Percentiles rank a stretch among this genome's conserved stretches.
phyloP scores from a whole-genome alignment of 2,113 vertebrate species.

The Mirounga angustirostris region DNA sequence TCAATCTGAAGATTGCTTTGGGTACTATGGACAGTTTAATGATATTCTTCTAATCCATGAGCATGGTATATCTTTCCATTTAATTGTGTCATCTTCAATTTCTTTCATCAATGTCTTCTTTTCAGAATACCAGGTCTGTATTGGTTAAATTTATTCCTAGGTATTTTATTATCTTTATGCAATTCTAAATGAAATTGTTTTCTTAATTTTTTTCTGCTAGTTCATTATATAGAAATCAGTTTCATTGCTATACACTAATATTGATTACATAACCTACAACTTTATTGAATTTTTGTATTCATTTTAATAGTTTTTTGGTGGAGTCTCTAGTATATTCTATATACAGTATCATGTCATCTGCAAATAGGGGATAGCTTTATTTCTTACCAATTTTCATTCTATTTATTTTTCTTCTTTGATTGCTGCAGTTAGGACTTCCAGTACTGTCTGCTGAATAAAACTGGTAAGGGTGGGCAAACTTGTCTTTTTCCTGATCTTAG shows the following conservation, averaged over 20 bases:
- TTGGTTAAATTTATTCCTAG: neutral
- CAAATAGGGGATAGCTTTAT: neutral
- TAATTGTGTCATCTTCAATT: neutral
- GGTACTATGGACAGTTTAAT: neutral
- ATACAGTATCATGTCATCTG: neutral
- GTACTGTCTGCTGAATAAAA: neutral
- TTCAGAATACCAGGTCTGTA: neutral
- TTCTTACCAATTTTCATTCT: neutral
- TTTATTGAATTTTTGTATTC: neutral
- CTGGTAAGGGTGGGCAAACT: neutral
- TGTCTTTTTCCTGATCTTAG: neutral
- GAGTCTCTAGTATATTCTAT: neutral
- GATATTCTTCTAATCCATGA: neutral
- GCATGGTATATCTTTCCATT: neutral
- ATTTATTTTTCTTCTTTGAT: neutral
- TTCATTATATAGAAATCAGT: neutral
- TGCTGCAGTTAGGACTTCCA: neutral
- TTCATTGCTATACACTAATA: neutral
- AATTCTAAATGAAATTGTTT: neutral
- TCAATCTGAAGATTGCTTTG: neutral
- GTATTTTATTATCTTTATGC: neutral
- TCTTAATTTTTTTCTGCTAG: neutral
- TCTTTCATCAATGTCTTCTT: neutral
- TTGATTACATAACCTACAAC: neutral
- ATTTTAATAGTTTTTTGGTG: neutral